A percentile compares a stretch with the other conserved stretches of the same genome.
Evolutionary conservation across 2,888 invertebrate genomes (phyloP).

Genomic region (Drosophila mercatorum): DNA sequence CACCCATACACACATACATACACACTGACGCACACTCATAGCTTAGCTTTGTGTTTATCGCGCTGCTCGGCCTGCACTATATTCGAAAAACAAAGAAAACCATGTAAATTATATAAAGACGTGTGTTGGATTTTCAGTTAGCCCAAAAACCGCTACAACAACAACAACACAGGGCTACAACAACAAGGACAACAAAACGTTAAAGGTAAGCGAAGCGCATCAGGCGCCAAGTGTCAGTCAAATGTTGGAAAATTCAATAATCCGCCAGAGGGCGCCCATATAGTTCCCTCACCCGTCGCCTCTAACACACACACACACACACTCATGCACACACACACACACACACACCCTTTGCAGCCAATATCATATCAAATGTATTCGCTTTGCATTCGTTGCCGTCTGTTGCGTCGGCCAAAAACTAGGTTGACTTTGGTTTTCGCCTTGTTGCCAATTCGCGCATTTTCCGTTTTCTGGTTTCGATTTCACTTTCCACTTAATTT

Average conservation of each 20-base stretch:
- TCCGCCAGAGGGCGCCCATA: conserved; percentile 72
- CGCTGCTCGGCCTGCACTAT: conserved; percentile 47
- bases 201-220: conserved; percentile 62
- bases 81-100: conserved; percentile 59
- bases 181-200: conserved; percentile 17
- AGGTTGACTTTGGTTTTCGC: conserved; percentile 67
- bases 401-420: conserved; percentile 71
- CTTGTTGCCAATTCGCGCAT: conserved; percentile 51
- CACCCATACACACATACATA: conserved; percentile 12
- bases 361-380: conserved; percentile 47
- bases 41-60: conserved; percentile 41
- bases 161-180: conserved; percentile 26
- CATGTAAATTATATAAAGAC: conserved; percentile 75
- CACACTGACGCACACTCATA: conserved; percentile 4
- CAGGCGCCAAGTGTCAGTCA: conserved; percentile 75
- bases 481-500: conserved; percentile 64
- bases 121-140: conserved; percentile 62
- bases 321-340: not conserved
- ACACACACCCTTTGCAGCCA: conserved; percentile 17
- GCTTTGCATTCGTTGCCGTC: conserved; percentile 49
- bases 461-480: conserved; percentile 53
- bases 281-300: conserved; percentile 1
- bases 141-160: conserved; percentile 47
- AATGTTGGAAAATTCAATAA: conserved; percentile 79
- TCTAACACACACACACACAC: not conserved